A percentile compares a stretch with the other conserved stretches of the same genome.
phyloP scores from a whole-genome alignment of 2,797 vertebrate genomes.

The Zalophus californianus region DNA sequence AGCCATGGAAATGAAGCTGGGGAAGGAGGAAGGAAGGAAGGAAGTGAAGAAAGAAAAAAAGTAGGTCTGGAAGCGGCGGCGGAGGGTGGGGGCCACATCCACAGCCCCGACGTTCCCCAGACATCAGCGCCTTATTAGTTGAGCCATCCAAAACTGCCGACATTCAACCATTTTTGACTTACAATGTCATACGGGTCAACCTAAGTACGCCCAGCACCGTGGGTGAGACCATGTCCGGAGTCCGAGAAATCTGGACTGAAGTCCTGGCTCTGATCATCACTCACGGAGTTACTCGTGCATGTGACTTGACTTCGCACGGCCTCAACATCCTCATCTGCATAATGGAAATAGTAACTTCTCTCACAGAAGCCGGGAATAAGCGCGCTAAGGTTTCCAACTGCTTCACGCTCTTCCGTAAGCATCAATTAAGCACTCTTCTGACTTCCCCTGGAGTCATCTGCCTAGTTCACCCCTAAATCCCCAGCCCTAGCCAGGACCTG shows the following conservation, averaged over 20 bases:
- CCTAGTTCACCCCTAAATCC: not conserved
- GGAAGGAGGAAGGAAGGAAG: not conserved
- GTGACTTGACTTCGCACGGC: not conserved
- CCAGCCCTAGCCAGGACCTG: not conserved
- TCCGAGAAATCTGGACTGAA: not conserved
- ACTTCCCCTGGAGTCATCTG: not conserved
- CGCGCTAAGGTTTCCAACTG: rapidly evolving
- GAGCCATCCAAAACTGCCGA: not conserved
- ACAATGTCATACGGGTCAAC: not conserved
- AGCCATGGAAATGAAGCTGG: not conserved
- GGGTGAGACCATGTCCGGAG: too few species aligned
- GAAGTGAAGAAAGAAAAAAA: too few species aligned
- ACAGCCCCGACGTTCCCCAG: too few species aligned
- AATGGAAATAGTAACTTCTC: not conserved
- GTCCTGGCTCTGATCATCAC: not conserved
- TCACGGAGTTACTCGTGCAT: rapidly evolving
- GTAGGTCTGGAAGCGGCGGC: rapidly evolving
- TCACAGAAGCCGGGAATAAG: not conserved
- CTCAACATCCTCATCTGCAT: not conserved
- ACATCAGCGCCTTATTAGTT: not conserved
- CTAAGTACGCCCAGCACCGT: too few species aligned
- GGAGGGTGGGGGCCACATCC: not conserved
- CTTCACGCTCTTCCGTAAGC: not conserved
- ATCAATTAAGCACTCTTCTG: rapidly evolving
- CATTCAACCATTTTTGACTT: not conserved